phyloP scores from a whole-genome alignment of 2,797 vertebrate genomes.

The Dromococcyx pavoninus region DNA sequence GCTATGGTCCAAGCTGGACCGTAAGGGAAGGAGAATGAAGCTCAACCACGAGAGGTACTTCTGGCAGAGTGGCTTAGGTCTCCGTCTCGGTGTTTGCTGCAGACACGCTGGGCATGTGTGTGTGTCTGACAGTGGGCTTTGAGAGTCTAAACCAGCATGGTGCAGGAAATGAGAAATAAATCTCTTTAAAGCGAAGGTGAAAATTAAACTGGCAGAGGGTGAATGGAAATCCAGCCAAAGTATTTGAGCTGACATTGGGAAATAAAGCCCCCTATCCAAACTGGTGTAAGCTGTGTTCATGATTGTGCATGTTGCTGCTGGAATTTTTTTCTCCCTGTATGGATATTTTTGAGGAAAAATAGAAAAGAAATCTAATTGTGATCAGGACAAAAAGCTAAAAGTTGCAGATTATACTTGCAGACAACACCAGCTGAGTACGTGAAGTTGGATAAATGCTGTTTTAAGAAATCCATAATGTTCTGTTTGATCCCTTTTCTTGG shows the following conservation, averaged over 20 bases:
- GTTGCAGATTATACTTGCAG: not conserved
- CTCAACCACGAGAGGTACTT: not conserved
- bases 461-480: not conserved
- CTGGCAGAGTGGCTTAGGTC: not conserved
- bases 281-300: not conserved
- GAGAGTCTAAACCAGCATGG: not conserved
- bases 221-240: not conserved
- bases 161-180: conserved; percentile 38
- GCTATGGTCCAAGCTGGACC: not conserved
- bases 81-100: not conserved
- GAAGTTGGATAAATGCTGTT: not conserved
- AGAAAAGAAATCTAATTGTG: not conserved
- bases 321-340: not conserved
- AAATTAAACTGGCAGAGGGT: conserved; percentile 1
- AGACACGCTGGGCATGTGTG: not conserved
- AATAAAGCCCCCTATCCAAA: not conserved
- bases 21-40: not conserved
- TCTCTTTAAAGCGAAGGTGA: conserved; percentile 21
- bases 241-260: not conserved
- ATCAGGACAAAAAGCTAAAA: not conserved
- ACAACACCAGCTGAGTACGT: not conserved
- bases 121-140: not conserved
- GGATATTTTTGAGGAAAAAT: too few relatives aligned
- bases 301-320: not conserved
- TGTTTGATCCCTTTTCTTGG: not conserved